These are phyloP conservation scores for Tiliacea citrago DNA, from an alignment of 2,888 invertebrate genomes.

Conservation along the genomic window DNA sequence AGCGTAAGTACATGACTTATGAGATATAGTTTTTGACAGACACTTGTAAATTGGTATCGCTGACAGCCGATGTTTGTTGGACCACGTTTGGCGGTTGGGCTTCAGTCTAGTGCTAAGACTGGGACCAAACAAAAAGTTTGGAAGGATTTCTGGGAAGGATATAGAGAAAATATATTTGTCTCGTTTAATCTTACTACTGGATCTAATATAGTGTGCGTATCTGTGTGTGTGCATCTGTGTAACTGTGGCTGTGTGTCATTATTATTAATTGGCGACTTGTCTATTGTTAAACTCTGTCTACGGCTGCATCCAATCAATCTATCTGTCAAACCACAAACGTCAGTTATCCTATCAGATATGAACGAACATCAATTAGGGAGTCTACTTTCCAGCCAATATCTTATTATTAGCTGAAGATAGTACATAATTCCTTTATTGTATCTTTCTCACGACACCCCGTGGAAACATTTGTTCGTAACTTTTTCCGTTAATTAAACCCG, in stretches of 20 bases:
- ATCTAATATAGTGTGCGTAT: neutral
- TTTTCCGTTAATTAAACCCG: slow-evolving; percentile 55
- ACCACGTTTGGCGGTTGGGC: neutral
- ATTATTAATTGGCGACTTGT: neutral
- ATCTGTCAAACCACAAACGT: slow-evolving; percentile 18
- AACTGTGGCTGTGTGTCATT: neutral
- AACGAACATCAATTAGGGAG: slow-evolving; percentile 29
- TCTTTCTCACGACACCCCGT: slow-evolving; percentile 49
- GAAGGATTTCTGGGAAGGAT: too few relatives aligned
- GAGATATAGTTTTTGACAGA: neutral
- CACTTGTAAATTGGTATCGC: neutral
- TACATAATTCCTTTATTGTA: slow-evolving; percentile 44
- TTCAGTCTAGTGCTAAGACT: too few relatives aligned
- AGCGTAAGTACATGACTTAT: neutral
- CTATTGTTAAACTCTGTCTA: neutral
- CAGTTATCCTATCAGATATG: slow-evolving; percentile 15
- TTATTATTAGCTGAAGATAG: slow-evolving; percentile 42
- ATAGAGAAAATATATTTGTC: neutral
- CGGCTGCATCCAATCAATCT: neutral
- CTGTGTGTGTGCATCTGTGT: neutral
- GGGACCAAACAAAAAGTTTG: neutral
- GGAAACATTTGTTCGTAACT: slow-evolving; percentile 50
- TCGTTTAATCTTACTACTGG: neutral
- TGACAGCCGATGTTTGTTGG: neutral
- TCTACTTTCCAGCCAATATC: slow-evolving; percentile 15